Conservation (phyloP, 2,113 vertebrate species). For the Dolichotis patagonum region DNA sequence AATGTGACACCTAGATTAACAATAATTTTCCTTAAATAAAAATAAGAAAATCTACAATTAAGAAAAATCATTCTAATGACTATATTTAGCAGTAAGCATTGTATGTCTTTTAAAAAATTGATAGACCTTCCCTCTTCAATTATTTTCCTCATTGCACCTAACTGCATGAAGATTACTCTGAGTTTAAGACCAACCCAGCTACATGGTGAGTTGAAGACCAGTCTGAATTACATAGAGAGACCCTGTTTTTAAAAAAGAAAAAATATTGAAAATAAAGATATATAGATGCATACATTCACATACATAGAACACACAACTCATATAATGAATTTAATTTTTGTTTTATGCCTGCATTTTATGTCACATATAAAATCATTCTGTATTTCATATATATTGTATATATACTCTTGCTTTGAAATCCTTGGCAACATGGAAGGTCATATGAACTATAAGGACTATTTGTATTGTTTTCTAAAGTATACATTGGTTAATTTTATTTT, state of each 20-base stretch:
- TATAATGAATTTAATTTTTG: not conserved
- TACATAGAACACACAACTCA: not conserved
- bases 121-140: not conserved
- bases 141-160: not conserved
- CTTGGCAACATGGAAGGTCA: not conserved
- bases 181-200: no score
- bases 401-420: not conserved
- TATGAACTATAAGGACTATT: not conserved
- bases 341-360: not conserved
- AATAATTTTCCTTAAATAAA: not conserved
- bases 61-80: not conserved
- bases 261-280: not conserved
- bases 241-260: no score
- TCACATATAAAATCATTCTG: not conserved
- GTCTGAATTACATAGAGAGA: no score
- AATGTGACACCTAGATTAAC: not conserved
- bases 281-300: not conserved
- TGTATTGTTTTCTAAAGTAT: not conserved
- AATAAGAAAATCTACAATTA: not conserved
- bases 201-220: no score
- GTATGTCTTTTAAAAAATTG: not conserved
- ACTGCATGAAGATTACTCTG: no score
- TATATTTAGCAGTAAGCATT: not conserved
- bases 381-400: not conserved
- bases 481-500: not conserved